phyloP scores from a whole-genome alignment of 2,797 vertebrate genomes.

The Sebastes dallii region DNA sequence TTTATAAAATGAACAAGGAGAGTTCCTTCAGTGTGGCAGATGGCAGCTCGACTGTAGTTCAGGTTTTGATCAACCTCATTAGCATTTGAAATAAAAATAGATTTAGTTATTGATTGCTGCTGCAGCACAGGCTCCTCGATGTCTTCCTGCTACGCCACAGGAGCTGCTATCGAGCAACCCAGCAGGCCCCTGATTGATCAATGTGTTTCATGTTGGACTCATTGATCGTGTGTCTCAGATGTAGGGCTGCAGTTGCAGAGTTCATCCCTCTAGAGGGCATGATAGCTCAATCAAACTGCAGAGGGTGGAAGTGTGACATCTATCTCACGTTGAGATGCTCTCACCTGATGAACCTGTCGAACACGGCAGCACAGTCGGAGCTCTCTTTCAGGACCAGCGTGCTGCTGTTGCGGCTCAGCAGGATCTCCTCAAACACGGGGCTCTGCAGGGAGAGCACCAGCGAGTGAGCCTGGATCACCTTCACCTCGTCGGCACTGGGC shows the following conservation, averaged over 20 bases:
- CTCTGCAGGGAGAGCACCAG: conserved; percentile 93
- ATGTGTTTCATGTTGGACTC: not conserved
- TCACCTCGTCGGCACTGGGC: conserved; percentile 85
- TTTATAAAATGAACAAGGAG: not conserved
- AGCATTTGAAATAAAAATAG: not conserved
- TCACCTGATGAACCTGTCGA: conserved; percentile 93
- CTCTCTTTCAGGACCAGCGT: conserved; percentile 83
- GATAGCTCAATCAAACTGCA: not conserved
- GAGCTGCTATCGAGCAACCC: not conserved
- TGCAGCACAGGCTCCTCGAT: not conserved
- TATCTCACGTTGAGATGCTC: not conserved
- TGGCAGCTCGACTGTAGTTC: not conserved
- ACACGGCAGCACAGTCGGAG: conserved; percentile 84
- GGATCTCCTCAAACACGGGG: conserved; percentile 84
- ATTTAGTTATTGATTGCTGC: conserved; percentile 2
- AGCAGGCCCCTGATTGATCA: not conserved
- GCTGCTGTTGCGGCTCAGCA: conserved; percentile 82
- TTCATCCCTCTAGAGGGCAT: conserved; percentile 18
- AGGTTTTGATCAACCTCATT: conserved; percentile 11
- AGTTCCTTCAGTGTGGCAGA: not conserved
- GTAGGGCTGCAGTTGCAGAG: conserved; percentile 1
- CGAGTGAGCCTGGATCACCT: conserved; percentile 89
- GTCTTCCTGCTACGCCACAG: not conserved
- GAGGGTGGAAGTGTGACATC: not conserved
- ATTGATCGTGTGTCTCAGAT: conserved; percentile 8